Evolutionary conservation across 2,888 invertebrate genomes (phyloP).

Genomic region (Caenorhabditis sp.): DNA sequence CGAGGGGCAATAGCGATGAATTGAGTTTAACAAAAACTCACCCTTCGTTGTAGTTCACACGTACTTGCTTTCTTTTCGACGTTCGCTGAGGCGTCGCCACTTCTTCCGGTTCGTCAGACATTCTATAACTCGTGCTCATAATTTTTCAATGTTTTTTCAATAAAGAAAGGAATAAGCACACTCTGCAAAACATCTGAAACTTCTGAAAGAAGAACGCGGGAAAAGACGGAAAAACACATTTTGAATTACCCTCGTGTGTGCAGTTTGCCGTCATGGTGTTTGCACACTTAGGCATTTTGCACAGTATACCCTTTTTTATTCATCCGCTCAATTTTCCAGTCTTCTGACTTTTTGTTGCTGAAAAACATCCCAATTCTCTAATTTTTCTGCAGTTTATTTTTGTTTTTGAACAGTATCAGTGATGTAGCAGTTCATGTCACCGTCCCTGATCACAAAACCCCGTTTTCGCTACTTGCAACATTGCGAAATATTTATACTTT

Average conservation of each 20-base stretch:
- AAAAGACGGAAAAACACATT: background rate
- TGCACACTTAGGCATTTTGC: slow-evolving; percentile 17
- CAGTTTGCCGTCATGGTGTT: slow-evolving; percentile 26
- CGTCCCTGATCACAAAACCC: too few relatives aligned
- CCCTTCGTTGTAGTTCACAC: slow-evolving; percentile 63
- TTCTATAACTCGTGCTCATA: slow-evolving; percentile 7
- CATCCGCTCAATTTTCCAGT: too few relatives aligned
- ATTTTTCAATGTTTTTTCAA: background rate
- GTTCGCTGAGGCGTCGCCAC: slow-evolving; percentile 56
- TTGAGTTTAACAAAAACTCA: too few relatives aligned
- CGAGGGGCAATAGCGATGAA: too few relatives aligned
- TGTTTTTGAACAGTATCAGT: background rate
- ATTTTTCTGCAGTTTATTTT: background rate
- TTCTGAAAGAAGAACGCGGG: background rate
- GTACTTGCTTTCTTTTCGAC: slow-evolving; percentile 59
- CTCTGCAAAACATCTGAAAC: background rate
- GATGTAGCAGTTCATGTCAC: too few relatives aligned
- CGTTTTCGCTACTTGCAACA: too few relatives aligned
- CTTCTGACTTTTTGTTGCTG: too few relatives aligned
- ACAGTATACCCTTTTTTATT: too few relatives aligned
- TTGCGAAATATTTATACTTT: slow-evolving; percentile 3
- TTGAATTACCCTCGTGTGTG: slow-evolving; percentile 8
- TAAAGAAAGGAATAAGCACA: background rate
- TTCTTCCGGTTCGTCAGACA: slow-evolving; percentile 34
- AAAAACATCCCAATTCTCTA: too few relatives aligned